These are phyloP conservation scores for Thalassarche chlororhynchos DNA, from an alignment of 2,113 vertebrate genomes.

Conservation along the genomic window DNA sequence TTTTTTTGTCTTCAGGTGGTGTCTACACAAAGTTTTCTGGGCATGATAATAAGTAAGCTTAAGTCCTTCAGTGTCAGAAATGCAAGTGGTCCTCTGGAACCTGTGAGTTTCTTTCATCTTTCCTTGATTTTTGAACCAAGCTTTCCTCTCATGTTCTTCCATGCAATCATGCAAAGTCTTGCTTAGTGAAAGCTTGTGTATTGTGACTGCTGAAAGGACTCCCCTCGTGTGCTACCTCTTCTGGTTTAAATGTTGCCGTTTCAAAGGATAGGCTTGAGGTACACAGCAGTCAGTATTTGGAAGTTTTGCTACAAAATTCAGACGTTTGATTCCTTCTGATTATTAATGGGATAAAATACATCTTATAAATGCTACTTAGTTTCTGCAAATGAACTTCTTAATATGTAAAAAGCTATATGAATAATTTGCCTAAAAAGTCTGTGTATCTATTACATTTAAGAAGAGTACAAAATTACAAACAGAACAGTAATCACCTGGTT, in stretches of 20 bases:
- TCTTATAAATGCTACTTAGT: background rate
- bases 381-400: background rate
- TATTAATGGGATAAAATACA: background rate
- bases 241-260: background rate
- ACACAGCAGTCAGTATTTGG: background rate
- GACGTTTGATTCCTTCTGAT: background rate
- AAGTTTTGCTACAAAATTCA: background rate
- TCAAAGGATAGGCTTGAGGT: background rate
- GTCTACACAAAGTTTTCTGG: background rate
- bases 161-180: background rate
- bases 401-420: background rate
- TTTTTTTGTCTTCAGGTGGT: background rate
- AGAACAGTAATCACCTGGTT: background rate
- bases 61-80: background rate
- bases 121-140: background rate
- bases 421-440: background rate
- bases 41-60: background rate
- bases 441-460: background rate
- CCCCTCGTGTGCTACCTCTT: background rate
- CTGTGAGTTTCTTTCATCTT: background rate
- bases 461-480: background rate
- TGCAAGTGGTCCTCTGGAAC: background rate
- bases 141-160: background rate
- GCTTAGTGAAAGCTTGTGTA: background rate
- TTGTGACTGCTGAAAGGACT: background rate